phyloP scores from a whole-genome alignment of 2,113 vertebrate genomes.

The Scophthalmus maximus region DNA sequence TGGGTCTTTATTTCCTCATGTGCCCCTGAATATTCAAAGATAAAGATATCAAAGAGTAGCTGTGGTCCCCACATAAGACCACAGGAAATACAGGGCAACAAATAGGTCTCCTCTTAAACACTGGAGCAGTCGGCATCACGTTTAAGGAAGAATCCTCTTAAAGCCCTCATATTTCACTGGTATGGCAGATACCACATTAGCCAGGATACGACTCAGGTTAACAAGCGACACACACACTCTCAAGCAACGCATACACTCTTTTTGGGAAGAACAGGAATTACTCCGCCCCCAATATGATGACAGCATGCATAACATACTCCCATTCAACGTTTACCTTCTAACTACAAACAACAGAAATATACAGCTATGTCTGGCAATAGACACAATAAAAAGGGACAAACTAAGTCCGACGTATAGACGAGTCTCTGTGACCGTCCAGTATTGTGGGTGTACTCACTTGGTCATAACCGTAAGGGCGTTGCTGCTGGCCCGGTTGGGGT shows the following conservation, averaged over 20 bases:
- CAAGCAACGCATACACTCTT: constrained; percentile 51
- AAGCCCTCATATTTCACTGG: constrained; percentile 71
- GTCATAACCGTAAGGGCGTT: constrained; percentile 98
- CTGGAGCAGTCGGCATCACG: constrained; percentile 63
- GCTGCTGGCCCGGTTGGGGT: constrained; percentile 94
- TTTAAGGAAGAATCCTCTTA: constrained; percentile 66
- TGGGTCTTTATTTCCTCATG: constrained; percentile 86
- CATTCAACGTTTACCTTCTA: constrained; percentile 31
- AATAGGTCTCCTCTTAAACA: constrained; percentile 73
- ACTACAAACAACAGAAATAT: constrained; percentile 43
- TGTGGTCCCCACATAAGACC: constrained; percentile 81
- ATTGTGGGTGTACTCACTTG: constrained; percentile 87
- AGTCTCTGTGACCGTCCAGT: constrained; percentile 24
- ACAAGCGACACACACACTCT: constrained; percentile 50
- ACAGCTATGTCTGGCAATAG: constrained; percentile 39
- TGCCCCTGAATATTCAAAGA: constrained; percentile 87
- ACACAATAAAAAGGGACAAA: constrained; percentile 29
- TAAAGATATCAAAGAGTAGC: constrained; percentile 85
- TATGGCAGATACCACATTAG: constrained; percentile 62
- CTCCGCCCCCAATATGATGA: constrained; percentile 57
- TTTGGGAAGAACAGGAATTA: constrained; percentile 52
- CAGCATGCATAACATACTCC: constrained; percentile 70
- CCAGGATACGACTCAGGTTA: constrained; percentile 61
- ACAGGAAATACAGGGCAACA: constrained; percentile 82
- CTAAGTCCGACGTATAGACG: constrained; percentile 30